These are phyloP conservation scores for Percina caprodes DNA, from an alignment of 2,113 vertebrate species.

Conservation along the genomic window DNA sequence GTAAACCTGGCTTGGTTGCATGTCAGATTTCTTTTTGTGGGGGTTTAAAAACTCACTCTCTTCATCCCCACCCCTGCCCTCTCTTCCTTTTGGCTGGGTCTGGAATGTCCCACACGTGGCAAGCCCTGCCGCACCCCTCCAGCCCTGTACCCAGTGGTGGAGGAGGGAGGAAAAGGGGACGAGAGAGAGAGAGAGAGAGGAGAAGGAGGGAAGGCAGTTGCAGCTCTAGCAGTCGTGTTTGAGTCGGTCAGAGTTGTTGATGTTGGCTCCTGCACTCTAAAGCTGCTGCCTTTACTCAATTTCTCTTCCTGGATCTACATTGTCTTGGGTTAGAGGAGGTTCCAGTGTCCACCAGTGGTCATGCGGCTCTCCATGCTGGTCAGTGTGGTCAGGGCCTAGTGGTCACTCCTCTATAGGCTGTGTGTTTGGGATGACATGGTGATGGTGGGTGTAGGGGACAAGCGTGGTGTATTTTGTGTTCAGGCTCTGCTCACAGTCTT, in stretches of 20 bases:
- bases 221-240: not conserved
- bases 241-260: constrained; percentile 32
- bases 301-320: constrained; percentile 39
- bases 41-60: constrained; percentile 47
- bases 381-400: constrained; percentile 48
- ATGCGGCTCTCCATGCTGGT: constrained; percentile 64
- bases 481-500: constrained; percentile 38
- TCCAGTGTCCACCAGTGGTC: constrained; percentile 52
- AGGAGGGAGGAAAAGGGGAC: constrained; percentile 40
- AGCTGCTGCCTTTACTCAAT: constrained; percentile 18
- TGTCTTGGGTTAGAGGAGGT: constrained; percentile 33
- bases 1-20: constrained; percentile 21
- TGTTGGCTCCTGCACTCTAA: constrained; percentile 17
- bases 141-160: constrained; percentile 59
- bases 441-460: constrained; percentile 56
- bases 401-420: constrained; percentile 43
- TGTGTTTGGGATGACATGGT: constrained; percentile 63
- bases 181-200: constrained; percentile 7
- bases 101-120: constrained; percentile 86
- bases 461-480: constrained; percentile 51
- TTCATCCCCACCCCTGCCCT: constrained; percentile 48
- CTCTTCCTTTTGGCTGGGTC: constrained; percentile 71
- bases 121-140: constrained; percentile 79
- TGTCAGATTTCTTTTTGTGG: constrained; percentile 20
- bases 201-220: constrained; percentile 18